Percentiles rank a stretch among this genome's conserved stretches.
Evolutionary conservation across 2,797 vertebrate genomes (phyloP).

Genomic region (Pangasius larnaudii): DNA sequence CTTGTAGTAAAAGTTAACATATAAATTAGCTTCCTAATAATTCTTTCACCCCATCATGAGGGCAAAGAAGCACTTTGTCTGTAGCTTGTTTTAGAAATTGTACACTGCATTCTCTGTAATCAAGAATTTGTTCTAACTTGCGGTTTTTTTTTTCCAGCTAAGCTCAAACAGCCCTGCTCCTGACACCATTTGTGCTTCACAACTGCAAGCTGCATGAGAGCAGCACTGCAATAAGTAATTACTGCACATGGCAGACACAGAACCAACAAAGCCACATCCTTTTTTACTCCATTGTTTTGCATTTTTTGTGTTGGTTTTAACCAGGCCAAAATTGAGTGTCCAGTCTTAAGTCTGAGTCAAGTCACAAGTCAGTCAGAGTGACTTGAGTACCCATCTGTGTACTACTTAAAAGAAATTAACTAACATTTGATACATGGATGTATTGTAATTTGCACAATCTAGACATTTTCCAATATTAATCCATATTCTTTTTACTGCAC

Average conservation of each 20-base stretch:
- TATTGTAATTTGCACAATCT: neutral
- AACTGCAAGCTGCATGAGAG: neutral
- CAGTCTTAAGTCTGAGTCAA: neutral
- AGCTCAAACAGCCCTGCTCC: neutral
- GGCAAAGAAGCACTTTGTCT: neutral
- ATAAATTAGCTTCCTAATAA: neutral
- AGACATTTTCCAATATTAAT: neutral
- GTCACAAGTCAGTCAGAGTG: neutral
- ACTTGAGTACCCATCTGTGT: neutral
- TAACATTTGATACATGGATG: neutral
- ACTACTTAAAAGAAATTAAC: neutral
- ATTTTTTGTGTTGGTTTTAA: neutral
- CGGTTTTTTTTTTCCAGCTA: neutral
- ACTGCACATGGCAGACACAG: neutral
- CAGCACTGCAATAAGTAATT: neutral
- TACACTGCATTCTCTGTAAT: neutral
- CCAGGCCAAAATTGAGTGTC: neutral
- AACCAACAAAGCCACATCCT: neutral
- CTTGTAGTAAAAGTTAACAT: neutral
- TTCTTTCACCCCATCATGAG: neutral
- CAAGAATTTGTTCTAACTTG: neutral
- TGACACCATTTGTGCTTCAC: neutral
- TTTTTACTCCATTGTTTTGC: neutral
- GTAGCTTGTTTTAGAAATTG: neutral
- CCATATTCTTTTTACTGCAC: neutral